Percentiles rank a stretch among this genome's conserved stretches.
These are phyloP conservation scores for Enteromius unitaeniatus DNA, from an alignment of 2,797 vertebrate genomes.

Conservation along the genomic window DNA sequence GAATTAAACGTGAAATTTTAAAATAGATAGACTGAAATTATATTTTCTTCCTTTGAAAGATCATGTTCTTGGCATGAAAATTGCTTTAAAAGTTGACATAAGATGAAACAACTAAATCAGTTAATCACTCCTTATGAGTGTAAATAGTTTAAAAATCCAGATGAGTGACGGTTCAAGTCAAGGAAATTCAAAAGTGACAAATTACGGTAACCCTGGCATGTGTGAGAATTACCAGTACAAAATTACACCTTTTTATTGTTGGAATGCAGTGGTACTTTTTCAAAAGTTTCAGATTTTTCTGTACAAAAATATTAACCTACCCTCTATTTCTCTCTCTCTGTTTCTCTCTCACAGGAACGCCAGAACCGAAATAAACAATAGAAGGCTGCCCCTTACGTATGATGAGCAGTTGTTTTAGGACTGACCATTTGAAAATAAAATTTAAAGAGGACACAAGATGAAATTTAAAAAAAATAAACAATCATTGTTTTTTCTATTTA, in stretches of 20 bases:
- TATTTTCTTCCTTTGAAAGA: not conserved
- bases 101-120: not conserved
- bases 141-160: not conserved
- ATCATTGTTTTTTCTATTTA: constrained; percentile 80
- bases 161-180: not conserved
- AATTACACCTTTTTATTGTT: constrained; percentile 9
- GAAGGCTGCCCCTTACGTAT: constrained; percentile 77
- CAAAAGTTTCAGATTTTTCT: not conserved
- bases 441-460: constrained; percentile 68
- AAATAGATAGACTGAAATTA: not conserved
- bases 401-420: constrained; percentile 74
- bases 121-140: not conserved
- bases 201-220: not conserved
- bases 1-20: not conserved
- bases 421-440: constrained; percentile 73
- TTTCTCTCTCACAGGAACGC: constrained; percentile 81
- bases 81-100: not conserved
- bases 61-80: not conserved
- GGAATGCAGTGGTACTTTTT: not conserved
- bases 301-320: constrained; percentile 24
- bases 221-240: not conserved
- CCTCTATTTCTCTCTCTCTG: constrained; percentile 17
- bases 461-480: constrained; percentile 70
- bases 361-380: constrained; percentile 92
- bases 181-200: not conserved